Conservation (phyloP, 2,888 invertebrate species). For the Glaucopsyche alexis region DNA sequence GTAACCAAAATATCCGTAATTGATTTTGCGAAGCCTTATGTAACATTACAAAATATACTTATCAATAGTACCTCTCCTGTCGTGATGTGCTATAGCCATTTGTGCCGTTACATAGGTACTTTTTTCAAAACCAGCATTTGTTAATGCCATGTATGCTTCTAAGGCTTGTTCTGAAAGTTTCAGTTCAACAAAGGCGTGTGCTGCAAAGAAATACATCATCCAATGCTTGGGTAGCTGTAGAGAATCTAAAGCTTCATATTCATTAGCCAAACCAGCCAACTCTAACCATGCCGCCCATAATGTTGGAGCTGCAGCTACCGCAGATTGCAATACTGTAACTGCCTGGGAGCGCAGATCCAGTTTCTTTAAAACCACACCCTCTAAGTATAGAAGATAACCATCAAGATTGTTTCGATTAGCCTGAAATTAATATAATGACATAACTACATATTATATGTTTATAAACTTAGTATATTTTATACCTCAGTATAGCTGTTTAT, state of each 20-base stretch:
- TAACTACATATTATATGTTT: background rate
- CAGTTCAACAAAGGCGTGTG: constrained; percentile 93
- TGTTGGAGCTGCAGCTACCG: constrained; percentile 88
- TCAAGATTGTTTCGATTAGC: constrained; percentile 86
- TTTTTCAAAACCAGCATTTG: constrained; percentile 89
- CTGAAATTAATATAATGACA: constrained; percentile 47
- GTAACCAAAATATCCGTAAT: too few relatives aligned
- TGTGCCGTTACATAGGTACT: constrained; percentile 95
- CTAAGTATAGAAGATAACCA: constrained; percentile 92
- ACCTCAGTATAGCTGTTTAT: background rate
- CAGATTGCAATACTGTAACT: constrained; percentile 87
- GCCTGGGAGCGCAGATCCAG: constrained; percentile 89
- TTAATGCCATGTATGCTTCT: constrained; percentile 88
- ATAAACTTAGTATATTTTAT: too few relatives aligned
- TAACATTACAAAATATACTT: background rate
- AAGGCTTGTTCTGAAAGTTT: constrained; percentile 94
- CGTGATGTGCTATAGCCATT: constrained; percentile 95
- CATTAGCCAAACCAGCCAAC: constrained; percentile 90
- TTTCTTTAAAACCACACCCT: constrained; percentile 94
- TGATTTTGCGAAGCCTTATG: too few relatives aligned
- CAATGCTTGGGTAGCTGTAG: constrained; percentile 91
- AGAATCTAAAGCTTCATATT: constrained; percentile 86
- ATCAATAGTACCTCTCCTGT: constrained; percentile 85
- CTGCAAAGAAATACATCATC: constrained; percentile 96
- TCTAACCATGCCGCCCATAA: constrained; percentile 98